phyloP scores from a whole-genome alignment of 2,797 vertebrate genomes.

The Platyrinchus mystaceus region DNA sequence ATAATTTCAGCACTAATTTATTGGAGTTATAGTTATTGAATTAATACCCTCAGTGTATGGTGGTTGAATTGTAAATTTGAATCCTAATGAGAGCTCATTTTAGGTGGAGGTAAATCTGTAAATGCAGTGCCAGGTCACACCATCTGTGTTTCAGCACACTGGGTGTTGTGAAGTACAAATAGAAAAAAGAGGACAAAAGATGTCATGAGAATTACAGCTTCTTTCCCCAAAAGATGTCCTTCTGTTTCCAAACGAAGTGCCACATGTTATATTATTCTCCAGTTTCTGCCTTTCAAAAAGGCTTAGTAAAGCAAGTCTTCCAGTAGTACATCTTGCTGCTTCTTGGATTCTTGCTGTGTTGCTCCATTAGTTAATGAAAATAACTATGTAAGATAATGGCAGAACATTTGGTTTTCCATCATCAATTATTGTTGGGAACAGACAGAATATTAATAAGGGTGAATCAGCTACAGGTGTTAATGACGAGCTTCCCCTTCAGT shows the following conservation, averaged over 20 bases:
- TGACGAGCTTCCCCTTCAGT: not conserved
- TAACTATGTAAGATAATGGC: not conserved
- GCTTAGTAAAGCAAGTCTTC: not conserved
- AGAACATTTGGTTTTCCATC: not conserved
- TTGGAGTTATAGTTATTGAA: not conserved
- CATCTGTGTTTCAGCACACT: not conserved
- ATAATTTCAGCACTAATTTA: not conserved
- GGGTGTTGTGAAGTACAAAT: not conserved
- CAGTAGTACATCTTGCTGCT: not conserved
- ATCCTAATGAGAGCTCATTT: not conserved
- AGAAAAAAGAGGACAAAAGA: not conserved
- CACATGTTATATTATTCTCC: not conserved
- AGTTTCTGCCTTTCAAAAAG: not conserved
- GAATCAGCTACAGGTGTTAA: constrained; percentile 34
- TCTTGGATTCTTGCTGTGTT: not conserved
- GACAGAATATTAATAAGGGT: not conserved
- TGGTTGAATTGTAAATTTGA: not conserved
- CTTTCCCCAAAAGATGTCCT: not conserved
- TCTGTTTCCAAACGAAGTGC: not conserved
- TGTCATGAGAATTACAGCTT: not conserved
- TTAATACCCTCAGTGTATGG: not conserved
- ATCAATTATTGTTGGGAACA: not conserved
- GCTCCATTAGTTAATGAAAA: not conserved
- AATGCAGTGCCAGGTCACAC: not conserved
- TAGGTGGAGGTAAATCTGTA: not conserved